Base-by-base conservation (phyloP, 2,888 invertebrate species). In the Tinea pellionella region DNA sequence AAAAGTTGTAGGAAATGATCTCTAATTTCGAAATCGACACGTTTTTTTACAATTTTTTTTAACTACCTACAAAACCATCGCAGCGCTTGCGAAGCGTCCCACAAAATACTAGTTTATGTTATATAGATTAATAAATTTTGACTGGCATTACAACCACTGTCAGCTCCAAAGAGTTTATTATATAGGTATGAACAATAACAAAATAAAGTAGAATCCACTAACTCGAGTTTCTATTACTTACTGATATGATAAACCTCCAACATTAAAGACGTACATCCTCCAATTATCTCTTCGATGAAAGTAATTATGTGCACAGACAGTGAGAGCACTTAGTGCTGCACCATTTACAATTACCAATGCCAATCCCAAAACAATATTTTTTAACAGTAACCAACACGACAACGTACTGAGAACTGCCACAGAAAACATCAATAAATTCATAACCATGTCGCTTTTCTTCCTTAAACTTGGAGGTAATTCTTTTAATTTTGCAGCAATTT, bases 251-350 rank as follows among this genome's bases (percentile, higher is more conserved):
- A 93, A 75, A 62, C 92, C 78, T 13, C 90, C 83, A 30, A 96
- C 75, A 67, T 95, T 93, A 65, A 93, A 93, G 59, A 93, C 89
- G 68, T 92, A 93, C 93, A 95, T 95, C 61, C 94, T 89, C 90
- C 93, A 94, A 70, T 89, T 94, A 69, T 96, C 93, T 32, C 89
- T 89, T 67, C 91, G 89, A 71, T 96, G 96, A 65, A 95, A 91
- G 70, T 92, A 96, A 73, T 95, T 96, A 72, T 96, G 96, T 0
- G 92, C 90, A 42, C 89, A 88, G 18, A 91, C 88, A 0, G 88
- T 74, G 0, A 91, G 77, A 74, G 73, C 69, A 61, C 77, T 76
- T 11, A 86, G 62, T 7, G 75, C 56, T 0, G 70, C 66, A 11
- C 78, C 73, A 59, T 72, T 75, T 0, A 73, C 11, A 0, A 77